These are phyloP conservation scores for Pipistrellus kuhlii DNA, from an alignment of 2,797 vertebrate species.

Conservation along the genomic window DNA sequence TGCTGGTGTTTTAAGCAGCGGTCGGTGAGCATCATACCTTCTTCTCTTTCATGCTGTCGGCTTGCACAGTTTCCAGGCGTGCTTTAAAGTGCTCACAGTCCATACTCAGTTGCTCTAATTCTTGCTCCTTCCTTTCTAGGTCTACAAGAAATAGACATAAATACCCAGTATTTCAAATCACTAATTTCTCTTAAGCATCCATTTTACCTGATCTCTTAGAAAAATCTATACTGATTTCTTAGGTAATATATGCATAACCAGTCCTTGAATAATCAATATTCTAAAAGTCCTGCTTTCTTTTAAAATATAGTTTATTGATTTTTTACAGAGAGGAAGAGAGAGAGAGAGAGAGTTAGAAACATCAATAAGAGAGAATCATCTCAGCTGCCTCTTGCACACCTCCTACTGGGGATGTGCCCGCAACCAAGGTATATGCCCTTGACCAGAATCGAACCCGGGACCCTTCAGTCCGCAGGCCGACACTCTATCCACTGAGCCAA, in stretches of 20 bases:
- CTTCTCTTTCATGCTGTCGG: constrained; percentile 91
- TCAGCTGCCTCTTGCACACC: no score
- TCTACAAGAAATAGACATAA: constrained; percentile 82
- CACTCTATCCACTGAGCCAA: no score
- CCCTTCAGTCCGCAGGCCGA: no score
- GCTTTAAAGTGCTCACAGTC: constrained; percentile 92
- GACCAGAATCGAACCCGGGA: no score
- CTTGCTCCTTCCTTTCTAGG: constrained; percentile 88
- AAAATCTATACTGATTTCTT: not conserved
- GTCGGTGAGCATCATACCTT: constrained; percentile 87
- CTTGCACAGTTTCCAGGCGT: constrained; percentile 90
- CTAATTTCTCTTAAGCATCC: not conserved
- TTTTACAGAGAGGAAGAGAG: no score
- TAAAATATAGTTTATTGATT: no score
- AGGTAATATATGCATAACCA: not conserved
- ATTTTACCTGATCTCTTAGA: accelerated
- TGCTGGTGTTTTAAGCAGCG: accelerated
- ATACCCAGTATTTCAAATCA: constrained; percentile 14
- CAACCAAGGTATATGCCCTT: no score
- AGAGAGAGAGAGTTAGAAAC: no score
- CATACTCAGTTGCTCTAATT: constrained; percentile 90
- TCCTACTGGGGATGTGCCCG: no score
- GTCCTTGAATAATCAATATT: not conserved
- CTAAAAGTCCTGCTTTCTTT: not conserved
- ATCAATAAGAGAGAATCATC: no score